Conservation (phyloP, 2,113 vertebrate species). For the Thomomys bottae region DNA sequence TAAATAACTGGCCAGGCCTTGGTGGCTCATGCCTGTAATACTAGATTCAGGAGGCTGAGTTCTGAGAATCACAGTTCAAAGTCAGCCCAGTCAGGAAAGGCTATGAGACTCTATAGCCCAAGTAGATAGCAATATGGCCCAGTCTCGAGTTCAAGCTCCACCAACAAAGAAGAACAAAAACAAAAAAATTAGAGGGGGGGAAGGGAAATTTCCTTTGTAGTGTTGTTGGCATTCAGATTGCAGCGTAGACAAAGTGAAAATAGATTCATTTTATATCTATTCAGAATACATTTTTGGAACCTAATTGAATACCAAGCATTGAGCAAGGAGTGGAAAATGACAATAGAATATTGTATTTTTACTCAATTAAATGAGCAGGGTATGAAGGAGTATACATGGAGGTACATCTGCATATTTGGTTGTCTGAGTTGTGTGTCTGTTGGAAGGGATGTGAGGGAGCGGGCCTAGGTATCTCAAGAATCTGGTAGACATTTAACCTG, state of each 20-base stretch:
- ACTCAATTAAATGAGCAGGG: slow-evolving; percentile 19
- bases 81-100: too few species aligned
- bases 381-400: slow-evolving; percentile 1
- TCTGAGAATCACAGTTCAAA: too few species aligned
- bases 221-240: slow-evolving; percentile 34
- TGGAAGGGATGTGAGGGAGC: slow-evolving; percentile 28
- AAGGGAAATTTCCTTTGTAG: neutral
- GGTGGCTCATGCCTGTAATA: too few species aligned
- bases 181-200: too few species aligned
- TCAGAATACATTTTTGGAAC: neutral
- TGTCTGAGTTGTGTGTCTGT: slow-evolving; percentile 13
- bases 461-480: slow-evolving; percentile 53
- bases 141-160: too few species aligned
- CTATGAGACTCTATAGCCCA: too few species aligned
- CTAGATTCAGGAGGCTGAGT: too few species aligned
- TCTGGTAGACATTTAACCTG: slow-evolving; percentile 33
- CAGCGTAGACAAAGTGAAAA: slow-evolving; percentile 3
- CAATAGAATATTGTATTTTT: slow-evolving; percentile 26
- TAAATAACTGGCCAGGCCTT: neutral
- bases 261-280: slow-evolving; percentile 30
- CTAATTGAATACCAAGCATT: neutral
- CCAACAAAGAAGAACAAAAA: too few species aligned
- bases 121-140: too few species aligned
- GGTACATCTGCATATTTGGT: slow-evolving; percentile 15
- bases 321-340: neutral